Evolutionary conservation across 2,888 invertebrate species (phyloP).

Genomic region (Phortica okadai): DNA sequence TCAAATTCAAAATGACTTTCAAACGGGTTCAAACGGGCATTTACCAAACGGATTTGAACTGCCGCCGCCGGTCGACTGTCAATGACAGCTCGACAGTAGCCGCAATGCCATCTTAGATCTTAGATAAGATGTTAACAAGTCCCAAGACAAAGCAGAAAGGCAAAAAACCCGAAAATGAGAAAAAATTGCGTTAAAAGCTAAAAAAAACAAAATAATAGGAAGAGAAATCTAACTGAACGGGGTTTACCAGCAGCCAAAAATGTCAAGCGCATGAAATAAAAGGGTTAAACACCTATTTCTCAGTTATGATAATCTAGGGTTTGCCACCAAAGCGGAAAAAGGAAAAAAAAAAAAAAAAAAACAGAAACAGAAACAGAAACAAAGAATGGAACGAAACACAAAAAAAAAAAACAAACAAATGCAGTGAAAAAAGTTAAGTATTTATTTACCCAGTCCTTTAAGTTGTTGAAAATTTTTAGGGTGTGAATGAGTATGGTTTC

Average conservation of each 20-base stretch:
- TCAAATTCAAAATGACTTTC: no score
- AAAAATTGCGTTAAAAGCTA: neutral
- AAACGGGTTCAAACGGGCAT: no score
- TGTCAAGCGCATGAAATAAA: constrained; percentile 12
- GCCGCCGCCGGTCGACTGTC: no score
- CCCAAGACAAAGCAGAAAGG: neutral
- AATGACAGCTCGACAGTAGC: neutral
- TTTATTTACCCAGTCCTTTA: no score
- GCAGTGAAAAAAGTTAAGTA: no score
- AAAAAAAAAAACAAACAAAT: no score
- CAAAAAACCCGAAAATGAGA: neutral
- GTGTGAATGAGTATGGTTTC: no score
- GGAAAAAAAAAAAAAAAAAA: no score
- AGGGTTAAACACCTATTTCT: constrained; percentile 9
- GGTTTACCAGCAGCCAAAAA: neutral
- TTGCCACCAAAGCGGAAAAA: neutral
- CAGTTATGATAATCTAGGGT: constrained; percentile 9
- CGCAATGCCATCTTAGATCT: neutral
- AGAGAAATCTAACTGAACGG: neutral
- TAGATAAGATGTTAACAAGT: constrained; percentile 12
- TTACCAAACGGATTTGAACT: no score
- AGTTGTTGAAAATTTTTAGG: no score
- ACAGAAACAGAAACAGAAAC: no score
- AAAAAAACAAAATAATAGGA: neutral
- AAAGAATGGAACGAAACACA: no score